phyloP scores from a whole-genome alignment of 1,140 invertebrate genomes.

The Tribolium castaneum region DNA sequence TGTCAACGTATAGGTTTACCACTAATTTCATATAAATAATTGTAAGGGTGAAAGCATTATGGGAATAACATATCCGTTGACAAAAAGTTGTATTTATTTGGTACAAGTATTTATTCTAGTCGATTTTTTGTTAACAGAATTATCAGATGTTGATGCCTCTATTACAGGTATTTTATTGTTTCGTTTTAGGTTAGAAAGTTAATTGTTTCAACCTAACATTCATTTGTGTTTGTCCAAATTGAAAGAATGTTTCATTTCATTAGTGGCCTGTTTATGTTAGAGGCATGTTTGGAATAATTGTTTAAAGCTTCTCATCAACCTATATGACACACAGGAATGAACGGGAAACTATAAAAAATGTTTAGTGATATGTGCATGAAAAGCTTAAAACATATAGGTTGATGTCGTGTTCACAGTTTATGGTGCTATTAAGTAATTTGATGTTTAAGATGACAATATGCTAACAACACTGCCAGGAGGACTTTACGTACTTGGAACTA shows the following conservation, averaged over 20 bases:
- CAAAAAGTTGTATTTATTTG: neutral
- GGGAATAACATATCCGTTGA: neutral
- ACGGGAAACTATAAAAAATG: too few relatives aligned
- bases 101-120: neutral
- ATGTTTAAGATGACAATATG: constrained; percentile 29
- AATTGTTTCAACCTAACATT: neutral
- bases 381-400: too few relatives aligned
- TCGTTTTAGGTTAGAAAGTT: neutral
- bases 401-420: too few relatives aligned
- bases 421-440: neutral
- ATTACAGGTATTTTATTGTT: constrained; percentile 43
- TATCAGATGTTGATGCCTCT: constrained; percentile 32
- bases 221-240: constrained; percentile 7
- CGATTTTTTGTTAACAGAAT: constrained; percentile 42
- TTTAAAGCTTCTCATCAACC: constrained; percentile 21
- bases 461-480: constrained; percentile 47
- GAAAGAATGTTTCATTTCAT: constrained; percentile 18
- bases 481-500: constrained; percentile 48
- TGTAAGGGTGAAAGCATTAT: too few relatives aligned
- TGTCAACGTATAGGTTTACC: neutral
- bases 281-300: constrained; percentile 44
- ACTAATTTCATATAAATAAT: too few relatives aligned
- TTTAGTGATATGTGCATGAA: too few relatives aligned
- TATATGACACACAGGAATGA: neutral
- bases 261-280: neutral